Conservation (phyloP, 92 coral and sea anemone species). For the Epizoanthus fatuus region DNA sequence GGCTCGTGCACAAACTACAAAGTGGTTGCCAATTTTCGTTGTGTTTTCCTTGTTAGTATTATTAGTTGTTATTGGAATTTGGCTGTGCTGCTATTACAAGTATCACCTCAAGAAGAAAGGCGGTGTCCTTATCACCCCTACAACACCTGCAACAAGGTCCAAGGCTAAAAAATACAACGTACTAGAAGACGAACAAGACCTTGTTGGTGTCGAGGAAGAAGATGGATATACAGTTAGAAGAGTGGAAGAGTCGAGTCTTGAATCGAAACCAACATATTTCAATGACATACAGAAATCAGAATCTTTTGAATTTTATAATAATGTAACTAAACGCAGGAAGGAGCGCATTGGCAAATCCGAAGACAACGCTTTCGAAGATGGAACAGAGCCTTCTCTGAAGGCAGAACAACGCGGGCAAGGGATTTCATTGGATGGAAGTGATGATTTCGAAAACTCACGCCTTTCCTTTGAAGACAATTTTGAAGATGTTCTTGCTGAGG, state of each 20-base stretch:
- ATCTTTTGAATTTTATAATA: constrained; percentile 11
- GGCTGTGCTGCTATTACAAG: constrained; percentile 46
- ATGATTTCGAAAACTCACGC: neutral
- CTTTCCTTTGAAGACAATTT: constrained; percentile 32
- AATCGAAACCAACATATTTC: neutral
- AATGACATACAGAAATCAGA: neutral
- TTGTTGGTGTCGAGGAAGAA: neutral
- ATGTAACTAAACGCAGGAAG: neutral
- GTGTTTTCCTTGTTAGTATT: neutral
- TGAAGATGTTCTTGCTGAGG: neutral
- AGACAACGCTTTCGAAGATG: neutral
- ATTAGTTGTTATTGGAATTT: constrained; percentile 11
- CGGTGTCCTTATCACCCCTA: neutral
- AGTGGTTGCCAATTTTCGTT: constrained; percentile 10
- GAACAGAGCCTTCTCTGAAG: neutral
- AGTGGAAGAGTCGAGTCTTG: neutral
- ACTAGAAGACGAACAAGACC: constrained; percentile 7
- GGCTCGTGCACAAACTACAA: neutral
- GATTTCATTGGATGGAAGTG: neutral
- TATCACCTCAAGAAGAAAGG: constrained; percentile 15
- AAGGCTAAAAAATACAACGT: neutral
- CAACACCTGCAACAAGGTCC: neutral
- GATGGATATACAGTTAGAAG: neutral
- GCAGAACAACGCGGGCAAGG: neutral
- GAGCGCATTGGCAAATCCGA: neutral